Conservation (phyloP, 30 jellyfish, hydroid and myxozoan species). For the Pelagia noctiluca region DNA sequence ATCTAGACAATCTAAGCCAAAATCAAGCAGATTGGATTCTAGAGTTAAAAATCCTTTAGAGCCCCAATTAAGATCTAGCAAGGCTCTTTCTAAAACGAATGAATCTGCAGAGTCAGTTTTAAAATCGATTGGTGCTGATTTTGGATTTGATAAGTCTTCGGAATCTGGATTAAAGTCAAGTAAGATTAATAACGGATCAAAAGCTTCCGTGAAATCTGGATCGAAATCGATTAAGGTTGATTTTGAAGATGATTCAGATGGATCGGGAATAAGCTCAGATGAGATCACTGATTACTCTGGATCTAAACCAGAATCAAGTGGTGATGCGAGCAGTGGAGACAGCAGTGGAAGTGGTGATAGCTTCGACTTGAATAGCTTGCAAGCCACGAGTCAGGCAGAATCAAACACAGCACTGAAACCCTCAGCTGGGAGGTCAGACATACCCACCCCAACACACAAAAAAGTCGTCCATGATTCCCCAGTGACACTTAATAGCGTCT, state of each 20-base stretch:
- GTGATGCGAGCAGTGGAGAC: not conserved
- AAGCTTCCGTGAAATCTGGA: not conserved
- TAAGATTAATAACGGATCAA: not conserved
- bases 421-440: constrained; percentile 59
- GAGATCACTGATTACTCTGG: constrained; percentile 17
- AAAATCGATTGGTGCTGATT: no score
- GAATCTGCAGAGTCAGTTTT: no score
- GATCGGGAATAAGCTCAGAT: constrained; percentile 11
- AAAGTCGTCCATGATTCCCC: not conserved
- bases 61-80: no score
- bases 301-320: not conserved
- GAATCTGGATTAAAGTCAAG: not conserved
- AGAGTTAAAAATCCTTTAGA: no score
- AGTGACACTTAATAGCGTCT: not conserved
- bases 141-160: no score
- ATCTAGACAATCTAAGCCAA: no score
- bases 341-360: not conserved
- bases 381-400: not conserved
- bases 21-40: no score
- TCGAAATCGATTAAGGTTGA: not conserved
- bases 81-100: no score
- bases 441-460: constrained; percentile 24
- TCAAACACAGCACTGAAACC: not conserved
- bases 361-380: not conserved
- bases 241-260: constrained; percentile 1